Base-by-base conservation (phyloP, 2,888 invertebrate species). In the Callyntrura sp. region DNA sequence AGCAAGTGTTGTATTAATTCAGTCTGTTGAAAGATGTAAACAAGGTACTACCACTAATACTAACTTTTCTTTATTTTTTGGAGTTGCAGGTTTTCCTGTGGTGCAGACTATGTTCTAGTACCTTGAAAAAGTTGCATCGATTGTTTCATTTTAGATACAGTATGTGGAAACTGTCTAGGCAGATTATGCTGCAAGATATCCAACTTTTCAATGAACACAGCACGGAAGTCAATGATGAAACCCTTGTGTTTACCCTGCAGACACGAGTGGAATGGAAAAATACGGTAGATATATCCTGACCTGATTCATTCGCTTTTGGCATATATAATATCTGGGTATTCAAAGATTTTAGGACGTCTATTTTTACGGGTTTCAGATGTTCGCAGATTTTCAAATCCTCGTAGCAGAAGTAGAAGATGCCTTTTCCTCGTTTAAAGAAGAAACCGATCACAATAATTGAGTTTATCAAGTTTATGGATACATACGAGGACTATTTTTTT, bases 231-330 rank as follows among this genome's bases (percentile, higher is more conserved):
- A 45, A 60, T 9, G 81, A 82, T 0, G 28, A 43, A 2, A 11
- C 45, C 11, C 11, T 82, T 11, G 8, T 62, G 2, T 82, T 60
- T 60, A 8, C 23, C 4, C 62, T 43, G 8, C 2, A 11, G 17
- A 2, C 25, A 0, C 12, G 20, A 5, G 12, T 60, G 0, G 23
- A 12, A 45, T 82, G 81, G 81, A 55, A n/a, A 82, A 60, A 82
- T 82, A 23, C n/a, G 45, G 81, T 82, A 82, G 2, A 62, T 82
- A 1, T 9, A n/a, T n/a, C n/a, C n/a, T n/a, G n/a, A n/a, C n/a
- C n/a, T n/a, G n/a, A n/a, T n/a, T n/a, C n/a, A n/a, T n/a, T n/a
- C n/a, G n/a, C n/a, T 62, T 43, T 8, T 23, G 55, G 1, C 14
- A 25, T 35, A 28, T 28, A 12, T 35, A 1, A 14, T 28, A 17